Base-by-base conservation (phyloP, 2,113 vertebrate species). In the Prunella fulvescens region DNA sequence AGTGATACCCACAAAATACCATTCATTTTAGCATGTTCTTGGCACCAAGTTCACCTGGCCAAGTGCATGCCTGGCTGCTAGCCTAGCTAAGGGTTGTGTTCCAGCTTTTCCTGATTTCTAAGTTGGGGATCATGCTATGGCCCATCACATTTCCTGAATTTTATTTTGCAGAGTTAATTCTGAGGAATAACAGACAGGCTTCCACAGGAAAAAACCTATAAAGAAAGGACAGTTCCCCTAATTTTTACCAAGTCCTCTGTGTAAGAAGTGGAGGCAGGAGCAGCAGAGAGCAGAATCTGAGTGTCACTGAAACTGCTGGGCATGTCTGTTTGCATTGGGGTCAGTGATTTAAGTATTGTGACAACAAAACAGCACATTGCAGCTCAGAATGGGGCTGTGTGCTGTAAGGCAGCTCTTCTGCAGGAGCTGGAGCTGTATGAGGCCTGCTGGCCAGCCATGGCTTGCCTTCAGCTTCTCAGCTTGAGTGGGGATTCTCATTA, bases 401-500 rank as follows among this genome's bases (percentile, higher is more conserved):
- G 53, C 53, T 83, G 7, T 40, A 45, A 67, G 53, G 40, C 44
- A 84, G 57, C 48, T 89, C 37, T 88, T 76, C 35, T 79, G 61
- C 72, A 74, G 61, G 40, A 87, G 40, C 64, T 14, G 24, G 58
- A 92, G 65, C 78, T 40, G 22, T 33, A 35, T 4, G 1, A 61
- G 29, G 51, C 50, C 57, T 57, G 20, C 42, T 70, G 64, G 39
- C 33, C 26, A 81, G 56, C 51, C 65, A 44, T 16, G 47, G 17
- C 69, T 95, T 92, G 61, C 15, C 53, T 94, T 93, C 28, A 71
- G 31, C 84, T 91, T 76, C 81, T 79, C 90, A 95, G 76, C 83
- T 92, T 86, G 83, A 89, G 51, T 48, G 35, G 60, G 50, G 51
- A 88, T 84, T 94, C 81, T 84, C 72, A 95, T 86, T 84, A 89